A percentile compares a stretch with the other conserved stretches of the same genome.
phyloP scores from a whole-genome alignment of 1,140 invertebrate species.

The Formica selysi region DNA sequence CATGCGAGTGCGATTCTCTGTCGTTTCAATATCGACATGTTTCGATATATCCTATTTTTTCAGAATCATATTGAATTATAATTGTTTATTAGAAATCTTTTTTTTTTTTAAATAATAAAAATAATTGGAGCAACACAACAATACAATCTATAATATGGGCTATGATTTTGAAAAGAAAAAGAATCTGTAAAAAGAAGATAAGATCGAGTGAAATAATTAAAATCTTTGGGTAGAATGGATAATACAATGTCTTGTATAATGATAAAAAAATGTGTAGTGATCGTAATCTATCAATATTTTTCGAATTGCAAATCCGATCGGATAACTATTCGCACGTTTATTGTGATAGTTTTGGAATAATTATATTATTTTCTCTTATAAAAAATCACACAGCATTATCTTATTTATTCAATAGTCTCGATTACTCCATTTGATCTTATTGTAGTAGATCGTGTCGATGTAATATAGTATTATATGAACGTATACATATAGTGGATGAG shows the following conservation, averaged over 20 bases:
- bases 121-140: neutral
- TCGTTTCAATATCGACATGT: neutral
- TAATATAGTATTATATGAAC: conserved; percentile 36
- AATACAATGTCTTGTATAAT: neutral
- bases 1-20: neutral
- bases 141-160: neutral
- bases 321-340: neutral
- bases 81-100: neutral
- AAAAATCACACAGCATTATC: neutral
- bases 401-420: neutral
- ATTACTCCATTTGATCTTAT: conserved; percentile 22
- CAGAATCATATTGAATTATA: too few species aligned
- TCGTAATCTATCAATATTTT: neutral
- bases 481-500: conserved; percentile 45
- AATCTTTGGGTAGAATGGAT: neutral
- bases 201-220: conserved; percentile 9
- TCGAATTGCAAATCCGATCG: neutral
- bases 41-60: conserved; percentile 9
- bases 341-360: neutral
- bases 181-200: neutral
- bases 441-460: conserved; percentile 35
- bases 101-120: neutral
- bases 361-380: neutral
- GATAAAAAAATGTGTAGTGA: neutral
- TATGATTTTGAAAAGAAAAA: neutral